Conservation (phyloP, 2,888 invertebrate species). For the Tridacna gigas region DNA sequence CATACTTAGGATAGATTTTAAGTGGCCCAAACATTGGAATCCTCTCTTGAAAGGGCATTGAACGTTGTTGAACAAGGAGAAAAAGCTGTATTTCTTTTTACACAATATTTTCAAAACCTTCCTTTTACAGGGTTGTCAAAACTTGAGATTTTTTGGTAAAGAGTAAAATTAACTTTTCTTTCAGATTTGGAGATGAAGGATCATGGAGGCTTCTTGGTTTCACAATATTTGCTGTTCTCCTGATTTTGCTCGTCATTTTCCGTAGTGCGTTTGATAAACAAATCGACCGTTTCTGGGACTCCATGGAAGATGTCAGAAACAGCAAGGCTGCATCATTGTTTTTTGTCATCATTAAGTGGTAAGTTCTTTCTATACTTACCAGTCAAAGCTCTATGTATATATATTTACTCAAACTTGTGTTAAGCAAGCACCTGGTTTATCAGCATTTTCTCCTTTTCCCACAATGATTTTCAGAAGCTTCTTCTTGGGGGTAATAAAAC, state of each 20-base stretch:
- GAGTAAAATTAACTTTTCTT: neutral
- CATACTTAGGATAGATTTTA: too few species aligned
- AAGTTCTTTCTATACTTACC: constrained; percentile 11
- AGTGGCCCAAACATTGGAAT: too few species aligned
- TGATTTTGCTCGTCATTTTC: constrained; percentile 45
- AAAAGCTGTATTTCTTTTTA: too few species aligned
- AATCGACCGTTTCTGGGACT: constrained; percentile 44
- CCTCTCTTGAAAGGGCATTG: too few species aligned
- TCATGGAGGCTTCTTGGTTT: constrained; percentile 69
- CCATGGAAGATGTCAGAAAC: constrained; percentile 26
- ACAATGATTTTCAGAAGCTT: too few species aligned
- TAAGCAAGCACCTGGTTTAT: too few species aligned
- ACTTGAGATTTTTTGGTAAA: neutral
- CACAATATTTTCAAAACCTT: too few species aligned
- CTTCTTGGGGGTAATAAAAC: too few species aligned
- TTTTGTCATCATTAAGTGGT: constrained; percentile 42
- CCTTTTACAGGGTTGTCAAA: neutral
- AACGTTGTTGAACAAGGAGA: too few species aligned
- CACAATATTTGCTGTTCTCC: constrained; percentile 63
- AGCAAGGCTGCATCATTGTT: constrained; percentile 14
- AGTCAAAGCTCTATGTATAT: too few species aligned
- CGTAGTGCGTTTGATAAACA: constrained; percentile 29
- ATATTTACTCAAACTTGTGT: too few species aligned
- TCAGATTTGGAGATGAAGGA: constrained; percentile 72
- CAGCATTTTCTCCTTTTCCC: too few species aligned